Evolutionary conservation across 2,888 invertebrate species (phyloP).

Genomic region (Heliothis peltigera): DNA sequence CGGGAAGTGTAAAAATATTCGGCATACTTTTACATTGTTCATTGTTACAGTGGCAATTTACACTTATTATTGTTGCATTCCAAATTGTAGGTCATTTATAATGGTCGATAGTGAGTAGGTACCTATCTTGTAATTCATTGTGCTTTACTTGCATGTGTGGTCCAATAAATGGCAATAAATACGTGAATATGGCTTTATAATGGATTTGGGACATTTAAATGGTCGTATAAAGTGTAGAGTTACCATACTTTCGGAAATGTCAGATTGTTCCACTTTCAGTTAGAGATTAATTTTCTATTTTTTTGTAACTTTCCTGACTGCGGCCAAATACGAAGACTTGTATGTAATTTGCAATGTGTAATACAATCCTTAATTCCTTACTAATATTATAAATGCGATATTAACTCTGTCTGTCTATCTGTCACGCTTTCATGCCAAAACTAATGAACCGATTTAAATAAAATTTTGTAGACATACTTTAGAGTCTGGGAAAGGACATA

Average conservation of each 20-base stretch:
- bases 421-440: no score
- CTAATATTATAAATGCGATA: no score
- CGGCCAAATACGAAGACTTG: no score
- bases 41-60: slow-evolving; percentile 57
- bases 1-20: slow-evolving; percentile 58
- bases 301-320: neutral
- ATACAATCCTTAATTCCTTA: no score
- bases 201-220: slow-evolving; percentile 31
- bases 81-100: slow-evolving; percentile 31
- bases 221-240: slow-evolving; percentile 12
- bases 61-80: slow-evolving; percentile 45
- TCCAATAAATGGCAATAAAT: slow-evolving; percentile 38
- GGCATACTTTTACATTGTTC: slow-evolving; percentile 63
- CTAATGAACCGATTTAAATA: no score
- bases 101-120: slow-evolving; percentile 27
- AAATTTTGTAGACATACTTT: no score
- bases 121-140: slow-evolving; percentile 22
- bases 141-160: slow-evolving; percentile 5
- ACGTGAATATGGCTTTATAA: slow-evolving; percentile 48
- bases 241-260: neutral
- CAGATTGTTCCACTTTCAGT: neutral
- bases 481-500: no score
- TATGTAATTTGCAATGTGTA: no score
- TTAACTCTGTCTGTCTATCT: no score
- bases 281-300: neutral